Percentiles rank a stretch among this genome's conserved stretches.
phyloP scores from a whole-genome alignment of 92 coral and sea anemone species.

The Siderastrea radians region DNA sequence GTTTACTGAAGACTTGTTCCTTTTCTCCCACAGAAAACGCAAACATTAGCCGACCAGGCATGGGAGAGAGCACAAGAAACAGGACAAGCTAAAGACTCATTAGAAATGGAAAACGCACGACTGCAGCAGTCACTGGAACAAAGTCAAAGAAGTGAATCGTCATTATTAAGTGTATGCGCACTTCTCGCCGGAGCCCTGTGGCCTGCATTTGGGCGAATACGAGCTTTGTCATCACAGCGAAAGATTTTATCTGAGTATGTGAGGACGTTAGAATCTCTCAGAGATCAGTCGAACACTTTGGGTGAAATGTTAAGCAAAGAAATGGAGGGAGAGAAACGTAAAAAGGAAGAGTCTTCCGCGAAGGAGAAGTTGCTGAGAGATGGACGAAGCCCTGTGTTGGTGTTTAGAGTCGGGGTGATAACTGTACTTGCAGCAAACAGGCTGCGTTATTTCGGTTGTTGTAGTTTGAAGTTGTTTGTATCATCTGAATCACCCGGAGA shows the following conservation, averaged over 20 bases:
- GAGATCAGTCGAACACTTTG: slow-evolving; percentile 83
- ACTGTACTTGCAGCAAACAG: slow-evolving; percentile 96
- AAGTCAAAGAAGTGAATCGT: slow-evolving; percentile 77
- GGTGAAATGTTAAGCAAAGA: slow-evolving; percentile 93
- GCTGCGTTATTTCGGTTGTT: slow-evolving; percentile 77
- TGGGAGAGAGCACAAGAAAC: slow-evolving; percentile 94
- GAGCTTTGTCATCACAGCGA: slow-evolving; percentile 86
- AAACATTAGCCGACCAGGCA: slow-evolving; percentile 92
- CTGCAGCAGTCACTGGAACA: slow-evolving; percentile 85
- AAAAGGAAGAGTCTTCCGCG: slow-evolving; percentile 36
- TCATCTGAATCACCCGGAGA: slow-evolving; percentile 94
- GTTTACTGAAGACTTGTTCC: neutral
- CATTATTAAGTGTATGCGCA: slow-evolving; percentile 85
- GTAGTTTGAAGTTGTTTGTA: slow-evolving; percentile 75
- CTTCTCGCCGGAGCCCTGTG: slow-evolving; percentile 96
- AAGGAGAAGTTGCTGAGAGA: slow-evolving; percentile 45
- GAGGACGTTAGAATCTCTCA: slow-evolving; percentile 75
- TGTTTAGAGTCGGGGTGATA: slow-evolving; percentile 89
- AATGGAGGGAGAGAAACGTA: slow-evolving; percentile 75
- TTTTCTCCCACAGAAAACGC: slow-evolving; percentile 82
- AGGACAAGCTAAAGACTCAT: slow-evolving; percentile 87
- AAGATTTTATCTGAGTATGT: slow-evolving; percentile 81
- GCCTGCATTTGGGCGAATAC: slow-evolving; percentile 91
- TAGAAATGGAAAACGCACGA: slow-evolving; percentile 87
- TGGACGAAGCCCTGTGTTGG: slow-evolving; percentile 83